Evolutionary conservation across 2,797 vertebrate genomes (phyloP), one percentile per base, ranked within the genome.

Genomic region (Mallotus villosus): DNA sequence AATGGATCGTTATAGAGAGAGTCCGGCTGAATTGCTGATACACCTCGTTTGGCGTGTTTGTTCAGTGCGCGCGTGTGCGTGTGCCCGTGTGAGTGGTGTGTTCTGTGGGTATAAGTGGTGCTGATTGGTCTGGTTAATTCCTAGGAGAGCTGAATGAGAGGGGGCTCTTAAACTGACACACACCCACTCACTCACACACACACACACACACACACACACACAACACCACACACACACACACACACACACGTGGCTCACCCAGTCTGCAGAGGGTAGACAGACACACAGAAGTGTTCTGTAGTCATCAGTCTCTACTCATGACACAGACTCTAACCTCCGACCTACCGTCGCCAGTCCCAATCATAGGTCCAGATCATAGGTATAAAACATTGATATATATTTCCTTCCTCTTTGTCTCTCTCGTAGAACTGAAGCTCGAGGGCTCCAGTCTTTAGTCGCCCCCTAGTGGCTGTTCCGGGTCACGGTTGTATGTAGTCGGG

Each of bases 121-220:
- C 29, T 63, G 61, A 63, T 63, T 32, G 29, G 27, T 63, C n/a
- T 63, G 61, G 29, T 63, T 37, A 63, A 63, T 63, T 63, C n/a
- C 21, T 19, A 32, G 25, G 61, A 63, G 61, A 37, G 9, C 29
- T 63, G 27, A 37, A 63, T 63, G 29, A 63, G 17, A 19, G 19
- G 8, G 27, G 61, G n/a, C 58, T 19, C 25, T 60, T 22, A 60
- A 22, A 60, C 8, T 9, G 14, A 21, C n/a, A 59, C 24, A 59
- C 58, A 24, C n/a, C n/a, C n/a, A n/a, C n/a, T n/a, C n/a, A n/a
- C n/a, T n/a, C 58, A 11, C 25, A 11, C 21, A 22, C 22, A 60
- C 58, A 25, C 14, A 2, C 58, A 14, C 4, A 14, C 21, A 41
- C 37, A 41, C 0, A 41, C 9, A 41, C 37, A 41, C 37, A 41